Conservation (phyloP, 2,888 invertebrate genomes). For the Clepsis dumicolana region DNA sequence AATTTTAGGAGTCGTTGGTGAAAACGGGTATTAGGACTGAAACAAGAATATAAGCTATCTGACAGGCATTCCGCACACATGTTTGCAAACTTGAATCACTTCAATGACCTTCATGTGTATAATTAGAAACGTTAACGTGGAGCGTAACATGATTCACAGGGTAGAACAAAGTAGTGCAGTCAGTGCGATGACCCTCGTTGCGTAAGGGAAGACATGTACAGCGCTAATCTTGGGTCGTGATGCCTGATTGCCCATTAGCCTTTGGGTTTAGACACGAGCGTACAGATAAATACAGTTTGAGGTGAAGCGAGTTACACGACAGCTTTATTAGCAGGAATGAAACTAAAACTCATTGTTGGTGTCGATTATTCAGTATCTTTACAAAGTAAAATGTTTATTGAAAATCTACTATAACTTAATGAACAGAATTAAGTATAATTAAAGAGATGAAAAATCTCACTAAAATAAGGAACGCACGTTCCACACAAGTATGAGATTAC, state of each 20-base stretch:
- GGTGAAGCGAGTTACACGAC: too few species aligned
- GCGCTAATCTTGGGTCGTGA: constrained; percentile 43
- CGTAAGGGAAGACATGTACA: constrained; percentile 58
- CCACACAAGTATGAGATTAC: background rate
- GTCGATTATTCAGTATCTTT: background rate
- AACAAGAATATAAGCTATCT: too few species aligned
- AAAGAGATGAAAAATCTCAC: background rate
- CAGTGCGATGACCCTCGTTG: constrained; percentile 50
- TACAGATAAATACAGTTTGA: background rate
- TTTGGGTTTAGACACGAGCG: background rate
- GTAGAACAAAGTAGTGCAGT: constrained; percentile 33
- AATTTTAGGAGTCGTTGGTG: too few species aligned
- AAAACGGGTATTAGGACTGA: too few species aligned
- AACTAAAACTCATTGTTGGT: background rate
- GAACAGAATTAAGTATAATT: too few species aligned
- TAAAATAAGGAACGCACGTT: background rate
- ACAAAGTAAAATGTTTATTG: background rate
- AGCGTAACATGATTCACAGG: constrained; percentile 28
- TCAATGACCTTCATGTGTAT: constrained; percentile 26
- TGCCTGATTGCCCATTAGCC: background rate
- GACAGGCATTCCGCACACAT: constrained; percentile 1
- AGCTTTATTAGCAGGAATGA: background rate
- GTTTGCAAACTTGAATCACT: constrained; percentile 21
- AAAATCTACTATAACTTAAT: too few species aligned
- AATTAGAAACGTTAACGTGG: constrained; percentile 29